Evolutionary conservation across 2,888 invertebrate genomes (phyloP).

Genomic region (Sphaeridia pumilis): DNA sequence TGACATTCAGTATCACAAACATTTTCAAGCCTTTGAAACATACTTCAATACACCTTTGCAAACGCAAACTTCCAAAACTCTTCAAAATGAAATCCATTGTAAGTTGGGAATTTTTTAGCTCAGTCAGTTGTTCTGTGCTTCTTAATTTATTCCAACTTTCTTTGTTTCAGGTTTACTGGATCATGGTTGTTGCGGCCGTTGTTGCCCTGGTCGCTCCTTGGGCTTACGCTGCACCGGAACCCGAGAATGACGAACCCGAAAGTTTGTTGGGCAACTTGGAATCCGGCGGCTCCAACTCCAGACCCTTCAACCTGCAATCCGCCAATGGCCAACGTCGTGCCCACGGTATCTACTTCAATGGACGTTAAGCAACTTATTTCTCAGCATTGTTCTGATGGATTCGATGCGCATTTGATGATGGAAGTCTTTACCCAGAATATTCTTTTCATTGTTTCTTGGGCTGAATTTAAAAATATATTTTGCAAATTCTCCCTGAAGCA

Average conservation of each 20-base stretch:
- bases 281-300: conserved; percentile 19
- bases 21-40: too few species aligned
- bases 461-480: too few species aligned
- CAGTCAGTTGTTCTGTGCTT: too few species aligned
- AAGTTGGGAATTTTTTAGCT: conserved; percentile 5
- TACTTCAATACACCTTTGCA: too few species aligned
- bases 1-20: too few species aligned
- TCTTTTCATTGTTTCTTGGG: too few species aligned
- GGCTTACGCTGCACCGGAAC: conserved; percentile 17
- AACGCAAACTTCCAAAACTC: background rate
- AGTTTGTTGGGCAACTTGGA: conserved; percentile 25
- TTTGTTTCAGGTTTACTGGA: conserved; percentile 26
- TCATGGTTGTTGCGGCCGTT: conserved; percentile 25
- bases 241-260: conserved; percentile 24
- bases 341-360: conserved; percentile 33
- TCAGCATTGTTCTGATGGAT: too few species aligned
- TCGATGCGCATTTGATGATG: too few species aligned
- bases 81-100: conserved; percentile 25
- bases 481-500: too few species aligned
- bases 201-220: conserved; percentile 26
- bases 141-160: background rate
- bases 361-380: conserved; percentile 25
- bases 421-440: too few species aligned
- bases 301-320: conserved; percentile 31
- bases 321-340: conserved; percentile 24